phyloP scores from a whole-genome alignment of 2,888 invertebrate species.

The Leucoma salicis region DNA sequence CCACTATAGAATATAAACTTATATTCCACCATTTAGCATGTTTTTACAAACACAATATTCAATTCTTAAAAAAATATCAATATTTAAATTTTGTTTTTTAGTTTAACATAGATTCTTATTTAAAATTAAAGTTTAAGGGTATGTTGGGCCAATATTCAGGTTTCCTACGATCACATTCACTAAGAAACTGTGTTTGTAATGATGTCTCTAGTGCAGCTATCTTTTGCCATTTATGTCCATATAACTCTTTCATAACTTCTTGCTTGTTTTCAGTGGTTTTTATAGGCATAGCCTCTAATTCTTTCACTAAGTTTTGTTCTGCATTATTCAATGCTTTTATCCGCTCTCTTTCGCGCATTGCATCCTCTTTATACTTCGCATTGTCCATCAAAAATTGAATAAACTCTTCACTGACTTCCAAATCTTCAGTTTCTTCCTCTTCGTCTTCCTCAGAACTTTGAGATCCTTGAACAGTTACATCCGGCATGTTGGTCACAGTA shows the following conservation, averaged over 20 bases:
- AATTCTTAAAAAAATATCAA: no score
- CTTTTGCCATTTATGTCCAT: conserved; percentile 84
- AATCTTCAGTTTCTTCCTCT: conserved; percentile 35
- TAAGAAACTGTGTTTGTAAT: conserved; percentile 84
- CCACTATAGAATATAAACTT: no score
- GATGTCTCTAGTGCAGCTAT: conserved; percentile 89
- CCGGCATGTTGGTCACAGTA: conserved; percentile 11
- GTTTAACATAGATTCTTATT: conserved; percentile 18
- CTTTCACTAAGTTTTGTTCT: conserved; percentile 26
- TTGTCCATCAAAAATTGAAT: conserved; percentile 83
- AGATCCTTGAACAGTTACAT: conserved; percentile 25
- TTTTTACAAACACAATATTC: no score
- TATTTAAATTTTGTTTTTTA: no score
- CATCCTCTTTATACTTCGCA: conserved; percentile 76
- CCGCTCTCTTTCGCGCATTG: conserved; percentile 50
- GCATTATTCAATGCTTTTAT: conserved; percentile 38
- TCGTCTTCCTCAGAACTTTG: conserved; percentile 37
- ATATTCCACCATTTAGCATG: no score
- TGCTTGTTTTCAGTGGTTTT: conserved; percentile 44
- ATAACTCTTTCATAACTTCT: conserved; percentile 77
- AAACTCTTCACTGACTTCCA: conserved; percentile 85
- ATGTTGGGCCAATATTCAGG: conserved; percentile 88
- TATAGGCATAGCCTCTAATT: conserved; percentile 38
- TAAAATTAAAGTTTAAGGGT: conserved; percentile 79
- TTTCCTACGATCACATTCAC: conserved; percentile 81